A percentile compares a stretch with the other conserved stretches of the same genome.
These are phyloP conservation scores for Torymus tubicola DNA, from an alignment of 2,888 invertebrate genomes.

Conservation along the genomic window DNA sequence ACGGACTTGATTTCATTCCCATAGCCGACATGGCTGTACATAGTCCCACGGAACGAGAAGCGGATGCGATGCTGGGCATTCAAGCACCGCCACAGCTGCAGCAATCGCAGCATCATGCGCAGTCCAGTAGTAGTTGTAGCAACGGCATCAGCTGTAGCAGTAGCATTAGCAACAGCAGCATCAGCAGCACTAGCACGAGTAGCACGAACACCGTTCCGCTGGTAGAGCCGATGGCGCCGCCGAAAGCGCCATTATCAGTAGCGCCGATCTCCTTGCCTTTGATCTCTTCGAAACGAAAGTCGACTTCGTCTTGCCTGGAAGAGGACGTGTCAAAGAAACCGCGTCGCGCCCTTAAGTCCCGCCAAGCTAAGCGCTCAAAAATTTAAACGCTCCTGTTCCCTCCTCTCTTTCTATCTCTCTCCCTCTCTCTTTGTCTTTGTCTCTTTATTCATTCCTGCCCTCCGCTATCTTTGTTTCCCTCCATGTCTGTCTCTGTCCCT, in stretches of 20 bases:
- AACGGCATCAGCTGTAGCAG: constrained; percentile 34
- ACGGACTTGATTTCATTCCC: constrained; percentile 75
- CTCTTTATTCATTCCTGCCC: background rate
- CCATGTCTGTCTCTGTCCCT: constrained; percentile 18
- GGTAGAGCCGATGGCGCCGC: constrained; percentile 71
- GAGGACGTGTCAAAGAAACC: constrained; percentile 61
- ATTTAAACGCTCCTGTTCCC: constrained; percentile 41
- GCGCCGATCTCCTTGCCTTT: constrained; percentile 50
- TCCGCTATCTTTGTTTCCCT: background rate
- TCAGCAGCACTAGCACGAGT: constrained; percentile 37
- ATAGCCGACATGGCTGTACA: constrained; percentile 71
- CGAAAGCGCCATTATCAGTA: constrained; percentile 66
- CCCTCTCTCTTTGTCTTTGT: constrained; percentile 1
- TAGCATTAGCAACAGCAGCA: constrained; percentile 49
- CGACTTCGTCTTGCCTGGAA: constrained; percentile 56
- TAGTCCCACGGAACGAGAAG: constrained; percentile 68
- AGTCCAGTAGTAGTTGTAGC: too few relatives aligned
- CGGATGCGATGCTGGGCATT: constrained; percentile 13
- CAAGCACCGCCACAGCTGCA: constrained; percentile 57
- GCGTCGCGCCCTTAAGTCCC: constrained; percentile 56
- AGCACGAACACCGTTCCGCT: constrained; percentile 22
- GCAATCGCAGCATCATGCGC: constrained; percentile 20
- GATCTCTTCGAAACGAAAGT: constrained; percentile 71
- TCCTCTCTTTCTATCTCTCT: constrained; percentile 5
- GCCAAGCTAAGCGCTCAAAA: constrained; percentile 58